Percentiles rank a stretch among this genome's conserved stretches.
phyloP scores from a whole-genome alignment of 35 echinoderm and acorn worm genomes.

The Strongylocentrotus purpuratus region DNA sequence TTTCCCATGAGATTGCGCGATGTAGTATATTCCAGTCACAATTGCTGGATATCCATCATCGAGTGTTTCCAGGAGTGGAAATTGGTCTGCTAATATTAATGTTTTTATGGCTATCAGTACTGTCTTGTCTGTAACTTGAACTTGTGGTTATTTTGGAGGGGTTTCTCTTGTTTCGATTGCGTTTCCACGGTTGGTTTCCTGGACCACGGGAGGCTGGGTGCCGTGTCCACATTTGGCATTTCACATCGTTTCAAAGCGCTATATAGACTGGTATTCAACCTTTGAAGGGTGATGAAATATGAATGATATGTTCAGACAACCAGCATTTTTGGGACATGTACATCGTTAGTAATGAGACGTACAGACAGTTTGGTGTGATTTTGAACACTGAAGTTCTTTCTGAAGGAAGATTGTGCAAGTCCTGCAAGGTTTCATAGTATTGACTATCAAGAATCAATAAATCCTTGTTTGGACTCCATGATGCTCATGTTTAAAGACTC shows the following conservation, averaged over 20 bases:
- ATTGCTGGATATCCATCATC: neutral
- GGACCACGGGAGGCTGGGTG: neutral
- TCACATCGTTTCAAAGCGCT: neutral
- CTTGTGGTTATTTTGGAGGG: neutral
- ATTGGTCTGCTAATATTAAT: constrained; percentile 6
- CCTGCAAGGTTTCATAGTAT: no score
- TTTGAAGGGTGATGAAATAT: no score
- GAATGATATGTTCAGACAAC: no score
- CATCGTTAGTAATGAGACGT: no score
- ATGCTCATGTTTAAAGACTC: no score
- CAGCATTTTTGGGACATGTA: no score
- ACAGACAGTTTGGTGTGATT: no score
- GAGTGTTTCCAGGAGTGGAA: neutral
- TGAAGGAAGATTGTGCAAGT: no score
- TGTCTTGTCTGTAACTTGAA: constrained; percentile 11
- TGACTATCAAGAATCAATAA: no score
- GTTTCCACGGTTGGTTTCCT: neutral
- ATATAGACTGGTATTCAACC: no score
- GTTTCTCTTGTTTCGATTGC: neutral
- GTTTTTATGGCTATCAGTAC: neutral
- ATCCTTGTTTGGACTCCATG: no score
- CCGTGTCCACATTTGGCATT: neutral
- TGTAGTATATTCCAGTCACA: neutral
- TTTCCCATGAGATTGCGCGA: neutral
- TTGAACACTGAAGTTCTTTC: no score